Evolutionary conservation across 2,797 vertebrate genomes (phyloP).

Genomic region (Chiroxiphia lanceolata): DNA sequence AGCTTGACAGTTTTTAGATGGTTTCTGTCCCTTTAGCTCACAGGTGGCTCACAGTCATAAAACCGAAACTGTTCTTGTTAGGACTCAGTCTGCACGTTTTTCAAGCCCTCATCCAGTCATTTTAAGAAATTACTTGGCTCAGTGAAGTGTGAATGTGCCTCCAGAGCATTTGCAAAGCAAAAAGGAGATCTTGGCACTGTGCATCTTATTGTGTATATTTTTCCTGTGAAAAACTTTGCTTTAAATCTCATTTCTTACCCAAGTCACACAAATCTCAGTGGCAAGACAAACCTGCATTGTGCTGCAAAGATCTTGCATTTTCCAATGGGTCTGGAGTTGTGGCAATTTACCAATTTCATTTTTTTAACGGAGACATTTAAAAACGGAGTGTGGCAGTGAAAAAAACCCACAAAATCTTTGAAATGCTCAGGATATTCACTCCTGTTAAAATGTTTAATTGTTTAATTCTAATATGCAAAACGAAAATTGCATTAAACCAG

Average conservation of each 20-base stretch:
- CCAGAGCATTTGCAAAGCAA: constrained; percentile 31
- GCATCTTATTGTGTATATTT: constrained; percentile 30
- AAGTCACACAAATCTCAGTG: not conserved
- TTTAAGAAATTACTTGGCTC: constrained; percentile 48
- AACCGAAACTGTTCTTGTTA: constrained; percentile 1
- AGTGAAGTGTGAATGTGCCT: constrained; percentile 7
- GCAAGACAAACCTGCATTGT: not conserved
- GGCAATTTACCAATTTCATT: not conserved
- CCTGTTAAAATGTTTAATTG: not conserved
- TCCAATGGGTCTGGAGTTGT: not conserved
- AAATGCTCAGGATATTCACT: not conserved
- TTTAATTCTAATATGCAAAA: not conserved
- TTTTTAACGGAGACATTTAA: not conserved
- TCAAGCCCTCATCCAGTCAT: constrained; percentile 12
- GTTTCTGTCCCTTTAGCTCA: not conserved
- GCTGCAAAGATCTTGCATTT: not conserved
- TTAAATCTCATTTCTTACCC: not conserved
- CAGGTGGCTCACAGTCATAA: constrained; percentile 39
- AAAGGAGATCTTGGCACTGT: constrained; percentile 21
- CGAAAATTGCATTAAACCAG: not conserved
- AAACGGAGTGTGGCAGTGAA: not conserved
- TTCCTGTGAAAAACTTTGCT: constrained; percentile 21
- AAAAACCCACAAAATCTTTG: not conserved
- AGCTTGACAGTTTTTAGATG: not conserved
- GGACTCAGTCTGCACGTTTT: constrained; percentile 50